Conservation (phyloP, 2,113 vertebrate genomes). For the Sialia sialis region DNA sequence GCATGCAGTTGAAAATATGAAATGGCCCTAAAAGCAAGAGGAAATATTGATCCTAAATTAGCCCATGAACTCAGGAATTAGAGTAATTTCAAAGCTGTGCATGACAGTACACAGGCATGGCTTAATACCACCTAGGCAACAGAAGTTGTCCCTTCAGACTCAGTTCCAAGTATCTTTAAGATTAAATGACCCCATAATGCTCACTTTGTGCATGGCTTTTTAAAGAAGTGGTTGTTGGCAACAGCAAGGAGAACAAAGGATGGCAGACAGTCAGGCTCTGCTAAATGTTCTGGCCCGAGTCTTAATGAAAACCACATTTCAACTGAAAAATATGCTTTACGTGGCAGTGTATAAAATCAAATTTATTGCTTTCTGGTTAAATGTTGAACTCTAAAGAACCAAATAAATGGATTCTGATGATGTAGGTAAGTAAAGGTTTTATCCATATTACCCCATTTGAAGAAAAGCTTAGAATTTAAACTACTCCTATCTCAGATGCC, state of each 20-base stretch:
- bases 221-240: conserved; percentile 60
- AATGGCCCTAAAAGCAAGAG: background rate
- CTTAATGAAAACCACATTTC: conserved; percentile 89
- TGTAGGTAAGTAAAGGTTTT: background rate
- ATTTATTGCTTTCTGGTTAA: conserved; percentile 54
- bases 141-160: background rate
- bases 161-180: conserved; percentile 10
- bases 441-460: background rate
- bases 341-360: conserved; percentile 73
- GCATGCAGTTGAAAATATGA: background rate
- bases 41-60: conserved; percentile 3
- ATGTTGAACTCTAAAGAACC: background rate
- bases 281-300: conserved; percentile 77
- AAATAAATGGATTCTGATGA: background rate
- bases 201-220: background rate
- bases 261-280: conserved; percentile 77
- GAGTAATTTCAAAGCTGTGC: background rate
- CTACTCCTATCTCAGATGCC: background rate
- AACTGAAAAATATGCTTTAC: conserved; percentile 77
- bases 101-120: background rate
- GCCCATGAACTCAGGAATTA: background rate
- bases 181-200: conserved; percentile 3
- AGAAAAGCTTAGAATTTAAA: background rate
- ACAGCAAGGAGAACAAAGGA: conserved; percentile 64
- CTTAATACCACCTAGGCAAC: background rate